Conservation (phyloP, 2,113 vertebrate genomes). For the Guaruba guarouba region DNA sequence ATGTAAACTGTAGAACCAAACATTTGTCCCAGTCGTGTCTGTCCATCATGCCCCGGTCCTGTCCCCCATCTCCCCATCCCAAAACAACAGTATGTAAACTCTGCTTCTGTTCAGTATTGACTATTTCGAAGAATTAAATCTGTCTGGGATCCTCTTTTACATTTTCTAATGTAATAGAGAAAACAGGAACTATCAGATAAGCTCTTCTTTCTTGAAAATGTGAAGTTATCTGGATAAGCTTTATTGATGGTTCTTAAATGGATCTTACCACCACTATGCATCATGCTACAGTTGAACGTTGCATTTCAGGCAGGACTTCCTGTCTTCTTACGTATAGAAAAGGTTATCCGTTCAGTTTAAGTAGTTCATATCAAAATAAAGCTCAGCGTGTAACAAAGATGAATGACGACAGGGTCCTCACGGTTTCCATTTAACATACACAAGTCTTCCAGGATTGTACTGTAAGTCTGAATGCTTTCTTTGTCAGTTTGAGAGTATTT, state of each 20-base stretch:
- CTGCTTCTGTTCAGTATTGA: not conserved
- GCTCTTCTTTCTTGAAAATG: not conserved
- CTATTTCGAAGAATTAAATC: not conserved
- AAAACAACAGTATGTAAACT: not conserved
- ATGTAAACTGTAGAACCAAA: not conserved
- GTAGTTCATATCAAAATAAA: not conserved
- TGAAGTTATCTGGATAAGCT: not conserved
- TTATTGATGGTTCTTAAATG: not conserved
- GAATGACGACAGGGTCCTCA: not conserved
- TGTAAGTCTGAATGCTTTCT: not conserved
- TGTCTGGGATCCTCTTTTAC: not conserved
- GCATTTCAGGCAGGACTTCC: not conserved
- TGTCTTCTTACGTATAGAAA: not conserved
- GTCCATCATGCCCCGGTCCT: not conserved
- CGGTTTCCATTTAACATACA: not conserved
- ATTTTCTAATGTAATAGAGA: not conserved
- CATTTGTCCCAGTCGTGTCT: not conserved
- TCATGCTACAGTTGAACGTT: not conserved
- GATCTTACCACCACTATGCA: not conserved
- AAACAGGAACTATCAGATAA: not conserved
- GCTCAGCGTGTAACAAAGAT: not conserved
- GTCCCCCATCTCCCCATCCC: not conserved
- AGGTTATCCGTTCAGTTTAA: not conserved
- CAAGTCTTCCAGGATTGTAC: not conserved
- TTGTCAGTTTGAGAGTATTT: not conserved